Conservation (phyloP, 1,140 invertebrate genomes). For the Pseudomyrmex sp. region DNA sequence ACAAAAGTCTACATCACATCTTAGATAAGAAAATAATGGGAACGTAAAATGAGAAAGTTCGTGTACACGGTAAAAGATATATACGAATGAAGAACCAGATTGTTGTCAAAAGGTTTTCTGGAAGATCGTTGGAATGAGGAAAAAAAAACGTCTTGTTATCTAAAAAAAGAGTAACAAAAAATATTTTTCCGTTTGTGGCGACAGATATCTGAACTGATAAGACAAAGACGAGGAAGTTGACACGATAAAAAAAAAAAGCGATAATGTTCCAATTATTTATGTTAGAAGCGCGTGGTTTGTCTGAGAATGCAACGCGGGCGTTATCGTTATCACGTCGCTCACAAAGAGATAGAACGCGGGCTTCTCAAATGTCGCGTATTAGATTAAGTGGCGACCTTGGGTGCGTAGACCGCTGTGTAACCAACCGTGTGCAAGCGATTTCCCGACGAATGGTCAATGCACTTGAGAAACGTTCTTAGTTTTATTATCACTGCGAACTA, state of each 20-base stretch:
- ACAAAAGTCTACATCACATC: too few relatives aligned
- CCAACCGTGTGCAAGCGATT: background rate
- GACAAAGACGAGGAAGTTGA: constrained; percentile 5
- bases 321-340: constrained; percentile 10
- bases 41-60: too few relatives aligned
- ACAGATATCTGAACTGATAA: background rate
- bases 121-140: too few relatives aligned
- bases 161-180: too few relatives aligned
- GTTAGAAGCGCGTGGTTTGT: background rate
- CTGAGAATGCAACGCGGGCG: background rate
- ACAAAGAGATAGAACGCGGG: constrained; percentile 2
- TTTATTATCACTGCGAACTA: constrained; percentile 5
- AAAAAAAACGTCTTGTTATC: too few relatives aligned
- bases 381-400: constrained; percentile 70
- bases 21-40: too few relatives aligned
- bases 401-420: constrained; percentile 21
- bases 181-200: background rate
- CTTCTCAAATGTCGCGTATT: constrained; percentile 61
- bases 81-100: too few relatives aligned
- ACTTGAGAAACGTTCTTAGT: constrained; percentile 54
- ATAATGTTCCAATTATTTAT: background rate
- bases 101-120: too few relatives aligned
- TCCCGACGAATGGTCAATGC: constrained; percentile 58
- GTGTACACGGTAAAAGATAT: too few relatives aligned
- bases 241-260: too few relatives aligned